Evolutionary conservation across 2,888 invertebrate species (phyloP).

Genomic region (Gastracanthus pulcherrimus): DNA sequence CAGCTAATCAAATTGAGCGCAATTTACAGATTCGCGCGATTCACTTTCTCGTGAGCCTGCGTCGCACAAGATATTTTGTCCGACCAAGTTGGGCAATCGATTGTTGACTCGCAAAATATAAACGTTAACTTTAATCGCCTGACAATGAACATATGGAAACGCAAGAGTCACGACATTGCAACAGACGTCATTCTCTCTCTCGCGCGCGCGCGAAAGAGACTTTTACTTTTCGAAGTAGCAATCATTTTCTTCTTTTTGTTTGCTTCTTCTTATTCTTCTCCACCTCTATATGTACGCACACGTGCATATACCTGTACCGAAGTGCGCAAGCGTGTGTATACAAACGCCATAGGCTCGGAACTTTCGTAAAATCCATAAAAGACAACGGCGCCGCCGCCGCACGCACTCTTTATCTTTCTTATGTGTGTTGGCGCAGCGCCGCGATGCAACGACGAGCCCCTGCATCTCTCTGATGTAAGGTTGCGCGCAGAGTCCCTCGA

Average conservation of each 20-base stretch:
- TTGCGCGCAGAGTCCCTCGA: neutral
- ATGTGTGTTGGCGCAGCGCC: too few relatives aligned
- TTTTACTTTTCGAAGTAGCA: constrained; percentile 43
- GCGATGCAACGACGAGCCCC: neutral
- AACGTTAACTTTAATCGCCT: constrained; percentile 33
- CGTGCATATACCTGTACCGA: neutral
- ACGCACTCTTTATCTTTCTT: neutral
- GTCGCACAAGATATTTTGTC: too few relatives aligned
- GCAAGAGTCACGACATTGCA: constrained; percentile 40
- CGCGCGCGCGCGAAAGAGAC: too few relatives aligned
- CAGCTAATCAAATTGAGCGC: neutral
- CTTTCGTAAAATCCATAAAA: constrained; percentile 47
- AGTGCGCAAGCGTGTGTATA: neutral
- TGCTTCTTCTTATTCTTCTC: neutral
- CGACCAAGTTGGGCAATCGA: constrained; percentile 26
- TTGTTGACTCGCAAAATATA: constrained; percentile 32
- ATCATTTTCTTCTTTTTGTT: constrained; percentile 33
- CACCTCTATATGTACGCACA: neutral
- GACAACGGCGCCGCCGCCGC: constrained; percentile 19
- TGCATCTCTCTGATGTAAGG: constrained; percentile 1
- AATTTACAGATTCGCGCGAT: neutral
- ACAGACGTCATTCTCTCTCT: constrained; percentile 36
- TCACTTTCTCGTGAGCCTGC: too few relatives aligned
- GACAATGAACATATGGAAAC: constrained; percentile 44
- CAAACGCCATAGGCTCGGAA: neutral